Percentiles rank a stretch among this genome's conserved stretches.
Conservation (phyloP, 2,797 vertebrate species). For the Gymnothorax javanicus region DNA sequence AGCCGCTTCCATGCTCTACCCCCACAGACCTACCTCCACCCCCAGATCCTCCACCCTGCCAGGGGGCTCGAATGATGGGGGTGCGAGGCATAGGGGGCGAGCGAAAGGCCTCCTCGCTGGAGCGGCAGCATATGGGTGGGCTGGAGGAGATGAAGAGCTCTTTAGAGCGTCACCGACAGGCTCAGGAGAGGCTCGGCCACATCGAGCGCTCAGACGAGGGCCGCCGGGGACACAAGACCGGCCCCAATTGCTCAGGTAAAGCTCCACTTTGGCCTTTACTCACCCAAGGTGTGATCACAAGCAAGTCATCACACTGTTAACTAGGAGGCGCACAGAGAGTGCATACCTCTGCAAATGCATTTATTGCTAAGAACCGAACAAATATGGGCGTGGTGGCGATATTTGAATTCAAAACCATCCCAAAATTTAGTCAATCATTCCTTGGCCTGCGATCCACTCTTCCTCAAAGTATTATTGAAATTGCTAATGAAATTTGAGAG, state of each 20-base stretch:
- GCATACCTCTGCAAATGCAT: too few species aligned
- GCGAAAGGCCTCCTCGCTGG: constrained; percentile 91
- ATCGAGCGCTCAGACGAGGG: constrained; percentile 85
- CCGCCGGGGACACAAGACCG: constrained; percentile 86
- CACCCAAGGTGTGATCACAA: too few species aligned
- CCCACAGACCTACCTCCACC: constrained; percentile 96
- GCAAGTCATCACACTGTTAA: too few species aligned
- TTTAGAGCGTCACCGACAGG: constrained; percentile 86
- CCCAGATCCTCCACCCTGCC: constrained; percentile 93
- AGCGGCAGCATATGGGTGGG: constrained; percentile 82
- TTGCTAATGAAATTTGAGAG: too few species aligned
- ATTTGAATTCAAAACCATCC: too few species aligned
- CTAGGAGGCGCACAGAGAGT: too few species aligned
- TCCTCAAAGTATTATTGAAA: too few species aligned
- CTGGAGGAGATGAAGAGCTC: constrained; percentile 88
- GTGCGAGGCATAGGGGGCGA: constrained; percentile 77
- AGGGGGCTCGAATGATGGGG: constrained; percentile 86
- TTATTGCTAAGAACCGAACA: too few species aligned
- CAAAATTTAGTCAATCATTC: too few species aligned
- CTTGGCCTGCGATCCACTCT: too few species aligned
- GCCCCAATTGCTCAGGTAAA: constrained; percentile 76
- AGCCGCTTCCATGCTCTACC: not conserved
- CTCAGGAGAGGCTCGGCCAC: constrained; percentile 90
- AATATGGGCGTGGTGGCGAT: too few species aligned
- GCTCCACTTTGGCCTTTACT: not conserved